Conservation (phyloP, 2,888 invertebrate species). For the Pterostichus madidus region DNA sequence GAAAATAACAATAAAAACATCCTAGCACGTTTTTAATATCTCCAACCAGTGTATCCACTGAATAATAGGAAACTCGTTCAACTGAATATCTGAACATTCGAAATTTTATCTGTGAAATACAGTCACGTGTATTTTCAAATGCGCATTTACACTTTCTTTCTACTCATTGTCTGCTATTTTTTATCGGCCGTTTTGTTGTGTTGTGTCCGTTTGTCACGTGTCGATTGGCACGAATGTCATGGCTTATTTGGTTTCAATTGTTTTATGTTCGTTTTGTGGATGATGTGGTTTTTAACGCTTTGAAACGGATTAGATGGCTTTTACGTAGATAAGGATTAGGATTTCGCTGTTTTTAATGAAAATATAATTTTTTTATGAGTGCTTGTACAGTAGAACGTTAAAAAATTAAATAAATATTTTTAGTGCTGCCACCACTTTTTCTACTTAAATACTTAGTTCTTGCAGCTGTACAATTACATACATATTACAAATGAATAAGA, state of each 20-base stretch:
- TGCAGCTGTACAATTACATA: no score
- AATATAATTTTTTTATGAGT: background rate
- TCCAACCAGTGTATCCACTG: constrained; percentile 14
- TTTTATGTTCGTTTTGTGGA: background rate
- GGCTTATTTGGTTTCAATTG: constrained; percentile 7
- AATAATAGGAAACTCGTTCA: constrained; percentile 25
- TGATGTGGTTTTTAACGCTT: background rate
- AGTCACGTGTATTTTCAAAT: constrained; percentile 19
- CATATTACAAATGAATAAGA: no score
- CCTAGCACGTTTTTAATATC: constrained; percentile 35
- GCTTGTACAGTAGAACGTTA: no score
- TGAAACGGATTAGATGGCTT: background rate
- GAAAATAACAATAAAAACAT: constrained; percentile 31
- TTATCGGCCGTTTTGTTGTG: constrained; percentile 24
- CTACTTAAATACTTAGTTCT: no score
- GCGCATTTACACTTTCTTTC: constrained; percentile 22
- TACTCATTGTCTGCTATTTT: constrained; percentile 17
- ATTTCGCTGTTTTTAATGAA: background rate
- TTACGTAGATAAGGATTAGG: no score
- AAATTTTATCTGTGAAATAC: constrained; percentile 32
- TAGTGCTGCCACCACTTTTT: no score
- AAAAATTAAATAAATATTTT: no score
- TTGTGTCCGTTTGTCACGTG: background rate
- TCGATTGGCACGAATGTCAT: constrained; percentile 1
- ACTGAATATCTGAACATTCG: constrained; percentile 22